Evolutionary conservation across 2,113 vertebrate species (phyloP).

Genomic region (Catharus bicknelli): DNA sequence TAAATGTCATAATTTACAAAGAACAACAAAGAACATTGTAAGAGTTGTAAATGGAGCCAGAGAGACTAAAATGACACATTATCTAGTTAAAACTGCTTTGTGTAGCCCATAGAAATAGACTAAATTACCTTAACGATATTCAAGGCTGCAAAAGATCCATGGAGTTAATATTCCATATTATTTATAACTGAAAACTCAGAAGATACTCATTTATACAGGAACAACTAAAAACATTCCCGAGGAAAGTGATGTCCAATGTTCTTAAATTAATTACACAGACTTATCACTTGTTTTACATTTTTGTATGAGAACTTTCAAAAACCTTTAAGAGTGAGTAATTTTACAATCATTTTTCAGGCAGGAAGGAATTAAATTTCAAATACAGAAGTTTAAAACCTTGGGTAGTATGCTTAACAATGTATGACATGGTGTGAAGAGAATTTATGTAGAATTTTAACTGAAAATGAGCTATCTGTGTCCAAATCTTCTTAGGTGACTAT

Average conservation of each 20-base stretch:
- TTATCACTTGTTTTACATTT: background rate
- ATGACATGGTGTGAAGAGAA: background rate
- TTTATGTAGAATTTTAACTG: background rate
- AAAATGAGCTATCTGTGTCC: background rate
- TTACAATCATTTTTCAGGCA: background rate
- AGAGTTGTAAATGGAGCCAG: background rate
- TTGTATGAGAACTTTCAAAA: background rate
- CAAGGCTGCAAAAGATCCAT: background rate
- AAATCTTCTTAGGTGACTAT: background rate
- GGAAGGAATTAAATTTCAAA: background rate
- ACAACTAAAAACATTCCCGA: background rate
- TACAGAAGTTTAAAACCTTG: background rate
- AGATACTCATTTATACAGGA: background rate
- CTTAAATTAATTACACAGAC: background rate
- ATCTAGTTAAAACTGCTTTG: background rate
- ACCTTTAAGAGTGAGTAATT: background rate
- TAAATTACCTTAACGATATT: background rate
- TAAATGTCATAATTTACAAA: background rate
- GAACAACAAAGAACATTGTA: background rate
- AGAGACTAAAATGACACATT: background rate
- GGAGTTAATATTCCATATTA: background rate
- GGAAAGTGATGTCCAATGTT: background rate
- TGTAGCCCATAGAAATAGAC: background rate
- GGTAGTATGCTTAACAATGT: background rate
- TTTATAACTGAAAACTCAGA: background rate